A percentile compares a stretch with the other conserved stretches of the same genome.
These are phyloP conservation scores for Oophaga sylvatica DNA, from an alignment of 2,797 vertebrate species.

Conservation along the genomic window DNA sequence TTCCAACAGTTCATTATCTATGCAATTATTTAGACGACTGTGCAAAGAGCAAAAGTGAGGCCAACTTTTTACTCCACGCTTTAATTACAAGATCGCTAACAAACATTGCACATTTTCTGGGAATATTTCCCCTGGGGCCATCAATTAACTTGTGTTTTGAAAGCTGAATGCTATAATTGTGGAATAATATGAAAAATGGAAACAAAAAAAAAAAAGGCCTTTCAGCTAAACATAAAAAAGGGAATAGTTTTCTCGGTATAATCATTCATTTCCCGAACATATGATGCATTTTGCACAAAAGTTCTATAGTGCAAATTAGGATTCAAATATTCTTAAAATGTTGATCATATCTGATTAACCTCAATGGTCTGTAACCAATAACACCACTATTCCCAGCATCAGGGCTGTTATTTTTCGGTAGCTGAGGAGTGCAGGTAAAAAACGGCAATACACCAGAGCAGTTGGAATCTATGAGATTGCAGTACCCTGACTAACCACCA, in stretches of 20 bases:
- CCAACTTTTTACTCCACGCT: slow-evolving; percentile 15
- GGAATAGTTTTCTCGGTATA: not conserved
- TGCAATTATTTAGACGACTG: slow-evolving; percentile 7
- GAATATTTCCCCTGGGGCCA: slow-evolving; percentile 15
- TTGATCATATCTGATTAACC: too few relatives aligned
- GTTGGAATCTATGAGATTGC: too few relatives aligned
- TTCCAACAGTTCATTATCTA: slow-evolving; percentile 6
- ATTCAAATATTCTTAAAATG: too few relatives aligned
- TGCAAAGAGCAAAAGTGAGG: slow-evolving; percentile 3
- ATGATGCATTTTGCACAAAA: too few relatives aligned
- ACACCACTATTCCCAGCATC: too few relatives aligned
- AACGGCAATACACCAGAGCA: too few relatives aligned
- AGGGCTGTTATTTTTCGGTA: too few relatives aligned
- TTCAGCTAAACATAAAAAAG: not conserved
- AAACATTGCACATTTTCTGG: slow-evolving; percentile 30
- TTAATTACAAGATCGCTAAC: slow-evolving; percentile 30
- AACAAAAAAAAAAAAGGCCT: not conserved
- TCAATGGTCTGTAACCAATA: too few relatives aligned
- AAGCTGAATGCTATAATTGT: slow-evolving; percentile 12
- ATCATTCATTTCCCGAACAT: not conserved
- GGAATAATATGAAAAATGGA: slow-evolving; percentile 15
- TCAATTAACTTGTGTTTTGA: slow-evolving; percentile 34
- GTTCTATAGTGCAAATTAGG: not conserved
- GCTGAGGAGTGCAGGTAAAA: too few relatives aligned
- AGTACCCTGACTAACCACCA: too few relatives aligned